phyloP scores from a whole-genome alignment of 2,888 invertebrate genomes.

The Leptinotarsa haldemani region DNA sequence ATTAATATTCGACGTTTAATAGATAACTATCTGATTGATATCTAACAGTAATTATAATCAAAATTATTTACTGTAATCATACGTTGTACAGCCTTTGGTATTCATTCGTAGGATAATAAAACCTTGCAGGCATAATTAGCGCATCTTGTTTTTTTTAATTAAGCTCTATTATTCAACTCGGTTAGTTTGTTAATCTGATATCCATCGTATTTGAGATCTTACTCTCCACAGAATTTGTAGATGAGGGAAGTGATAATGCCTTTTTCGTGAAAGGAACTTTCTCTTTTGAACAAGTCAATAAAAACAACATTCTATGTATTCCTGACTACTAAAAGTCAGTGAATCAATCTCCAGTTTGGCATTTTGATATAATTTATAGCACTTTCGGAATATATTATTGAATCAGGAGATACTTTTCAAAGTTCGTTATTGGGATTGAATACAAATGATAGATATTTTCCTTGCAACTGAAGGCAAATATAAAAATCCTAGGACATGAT shows the following conservation, averaged over 20 bases:
- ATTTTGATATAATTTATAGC: no score
- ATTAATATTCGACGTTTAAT: constrained; percentile 30
- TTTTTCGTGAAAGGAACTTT: neutral
- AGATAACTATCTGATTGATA: constrained; percentile 34
- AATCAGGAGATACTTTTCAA: no score
- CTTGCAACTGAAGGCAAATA: no score
- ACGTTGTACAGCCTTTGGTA: constrained; percentile 20
- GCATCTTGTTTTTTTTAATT: constrained; percentile 7
- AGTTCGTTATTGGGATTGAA: no score
- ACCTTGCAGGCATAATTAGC: constrained; percentile 13
- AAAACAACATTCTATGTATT: neutral
- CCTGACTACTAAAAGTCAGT: neutral
- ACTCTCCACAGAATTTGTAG: neutral
- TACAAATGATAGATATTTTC: no score
- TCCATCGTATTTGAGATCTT: neutral
- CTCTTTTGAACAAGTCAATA: constrained; percentile 1
- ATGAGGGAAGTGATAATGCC: neutral
- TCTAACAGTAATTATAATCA: constrained; percentile 34
- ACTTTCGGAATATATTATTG: no score
- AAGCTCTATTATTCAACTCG: neutral
- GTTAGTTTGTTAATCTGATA: neutral
- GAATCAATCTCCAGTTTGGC: neutral
- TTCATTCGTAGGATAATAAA: neutral
- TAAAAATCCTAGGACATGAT: no score
- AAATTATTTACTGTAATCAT: constrained; percentile 35